These are phyloP conservation scores for Drosophila pegasa DNA, from an alignment of 2,888 invertebrate species.

Conservation along the genomic window DNA sequence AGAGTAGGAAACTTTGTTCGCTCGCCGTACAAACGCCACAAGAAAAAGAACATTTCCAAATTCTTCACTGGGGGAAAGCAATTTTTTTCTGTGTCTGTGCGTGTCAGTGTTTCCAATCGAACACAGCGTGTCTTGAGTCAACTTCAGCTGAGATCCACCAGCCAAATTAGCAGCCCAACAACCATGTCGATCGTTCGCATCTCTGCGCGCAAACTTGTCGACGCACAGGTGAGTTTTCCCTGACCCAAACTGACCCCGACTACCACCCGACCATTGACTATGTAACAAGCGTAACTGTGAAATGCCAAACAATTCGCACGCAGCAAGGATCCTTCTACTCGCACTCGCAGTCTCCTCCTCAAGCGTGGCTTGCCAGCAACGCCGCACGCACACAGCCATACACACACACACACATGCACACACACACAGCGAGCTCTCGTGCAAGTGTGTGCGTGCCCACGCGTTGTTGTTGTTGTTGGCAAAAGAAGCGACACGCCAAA, in stretches of 20 bases:
- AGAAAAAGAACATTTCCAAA: conserved; percentile 74
- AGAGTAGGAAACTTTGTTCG: conserved; percentile 64
- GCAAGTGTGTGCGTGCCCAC: conserved; percentile 19
- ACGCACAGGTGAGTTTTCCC: conserved; percentile 87
- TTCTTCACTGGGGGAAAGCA: conserved; percentile 68
- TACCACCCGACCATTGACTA: not conserved
- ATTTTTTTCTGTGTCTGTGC: conserved; percentile 78
- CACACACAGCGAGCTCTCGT: no score
- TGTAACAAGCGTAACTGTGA: conserved; percentile 17
- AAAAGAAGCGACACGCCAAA: conserved; percentile 66
- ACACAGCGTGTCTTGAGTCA: conserved; percentile 49
- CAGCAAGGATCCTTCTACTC: conserved; percentile 33
- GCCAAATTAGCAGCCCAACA: conserved; percentile 48
- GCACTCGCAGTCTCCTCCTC: not conserved
- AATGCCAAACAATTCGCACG: conserved; percentile 14
- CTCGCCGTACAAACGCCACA: conserved; percentile 59
- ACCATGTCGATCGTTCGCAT: conserved; percentile 89
- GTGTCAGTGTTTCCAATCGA: conserved; percentile 59
- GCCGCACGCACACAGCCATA: conserved; percentile 18
- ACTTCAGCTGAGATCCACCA: conserved; percentile 37
- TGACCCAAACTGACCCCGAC: not conserved
- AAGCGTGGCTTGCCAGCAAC: conserved; percentile 54
- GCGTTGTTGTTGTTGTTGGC: conserved; percentile 45
- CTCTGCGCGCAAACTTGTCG: conserved; percentile 87
- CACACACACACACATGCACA: conserved; percentile 14